Percentiles rank a stretch among this genome's conserved stretches.
Conservation (phyloP, 2,888 invertebrate genomes). For the Limnephilus lunatus region DNA sequence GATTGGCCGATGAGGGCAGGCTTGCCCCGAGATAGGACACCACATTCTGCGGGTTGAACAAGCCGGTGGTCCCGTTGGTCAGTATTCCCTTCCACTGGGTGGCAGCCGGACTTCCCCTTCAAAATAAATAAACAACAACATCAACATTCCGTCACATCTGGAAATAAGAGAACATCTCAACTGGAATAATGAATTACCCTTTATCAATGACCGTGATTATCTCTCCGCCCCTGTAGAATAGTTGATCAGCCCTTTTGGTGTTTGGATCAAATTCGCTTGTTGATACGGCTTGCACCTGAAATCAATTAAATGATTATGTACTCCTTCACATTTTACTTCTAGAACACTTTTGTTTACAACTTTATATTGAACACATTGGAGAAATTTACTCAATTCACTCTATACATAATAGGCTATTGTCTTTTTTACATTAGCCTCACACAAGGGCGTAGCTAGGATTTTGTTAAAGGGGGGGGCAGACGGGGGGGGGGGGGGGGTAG, state of each 20-base stretch:
- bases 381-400: too few species aligned
- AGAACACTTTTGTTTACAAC: too few species aligned
- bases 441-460: too few species aligned
- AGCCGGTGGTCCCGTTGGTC: constrained; percentile 93
- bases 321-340: too few species aligned
- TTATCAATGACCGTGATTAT: constrained; percentile 95
- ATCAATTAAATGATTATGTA: neutral
- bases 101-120: constrained; percentile 75
- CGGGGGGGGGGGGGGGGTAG: too few species aligned
- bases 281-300: constrained; percentile 84
- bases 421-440: too few species aligned
- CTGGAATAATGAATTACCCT: constrained; percentile 74
- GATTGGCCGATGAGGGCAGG: constrained; percentile 68
- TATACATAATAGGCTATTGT: too few species aligned
- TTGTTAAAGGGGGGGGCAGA: too few species aligned
- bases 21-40: constrained; percentile 87
- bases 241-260: constrained; percentile 80
- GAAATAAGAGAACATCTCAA: too few species aligned
- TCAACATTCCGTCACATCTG: neutral
- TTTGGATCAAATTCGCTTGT: constrained; percentile 74
- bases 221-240: constrained; percentile 92
- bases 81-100: constrained; percentile 94
- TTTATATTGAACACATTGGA: too few species aligned
- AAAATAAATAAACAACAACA: neutral
- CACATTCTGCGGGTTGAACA: constrained; percentile 93